Conservation (phyloP, 1,140 invertebrate genomes). For the Pantala flavescens region DNA sequence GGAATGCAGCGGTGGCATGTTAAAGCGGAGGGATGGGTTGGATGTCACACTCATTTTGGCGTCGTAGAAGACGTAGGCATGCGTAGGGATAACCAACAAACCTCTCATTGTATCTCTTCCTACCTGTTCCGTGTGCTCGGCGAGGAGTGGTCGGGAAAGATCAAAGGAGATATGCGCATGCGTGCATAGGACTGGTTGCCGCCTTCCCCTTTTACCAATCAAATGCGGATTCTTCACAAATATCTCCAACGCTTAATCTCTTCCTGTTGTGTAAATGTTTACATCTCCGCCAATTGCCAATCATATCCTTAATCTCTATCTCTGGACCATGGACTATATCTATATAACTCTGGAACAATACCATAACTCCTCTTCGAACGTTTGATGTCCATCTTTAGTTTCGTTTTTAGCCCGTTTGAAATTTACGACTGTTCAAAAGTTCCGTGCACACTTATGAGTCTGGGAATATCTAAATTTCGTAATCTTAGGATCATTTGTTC, state of each 20-base stretch:
- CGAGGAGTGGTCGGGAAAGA: neutral
- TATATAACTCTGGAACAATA: too few relatives aligned
- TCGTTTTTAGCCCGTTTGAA: too few relatives aligned
- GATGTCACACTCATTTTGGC: constrained; percentile 8
- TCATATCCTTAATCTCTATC: too few relatives aligned
- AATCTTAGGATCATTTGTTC: too few relatives aligned
- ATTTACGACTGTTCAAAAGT: too few relatives aligned
- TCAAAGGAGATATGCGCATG: neutral
- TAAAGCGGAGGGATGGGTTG: neutral
- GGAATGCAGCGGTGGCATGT: neutral
- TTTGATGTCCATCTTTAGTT: too few relatives aligned
- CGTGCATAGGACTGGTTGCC: neutral
- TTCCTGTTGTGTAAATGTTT: neutral
- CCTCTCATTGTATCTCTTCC: neutral
- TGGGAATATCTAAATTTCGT: too few relatives aligned
- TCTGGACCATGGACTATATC: too few relatives aligned
- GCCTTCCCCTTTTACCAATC: neutral
- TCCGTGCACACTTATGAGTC: too few relatives aligned
- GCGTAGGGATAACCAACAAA: neutral
- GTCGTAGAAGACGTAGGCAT: neutral
- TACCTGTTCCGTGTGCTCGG: neutral
- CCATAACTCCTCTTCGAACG: too few relatives aligned
- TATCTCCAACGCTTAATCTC: neutral
- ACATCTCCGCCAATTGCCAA: too few relatives aligned
- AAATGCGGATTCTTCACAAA: neutral